Conservation (phyloP, 2,113 vertebrate species). For the Clarias gariepinus region DNA sequence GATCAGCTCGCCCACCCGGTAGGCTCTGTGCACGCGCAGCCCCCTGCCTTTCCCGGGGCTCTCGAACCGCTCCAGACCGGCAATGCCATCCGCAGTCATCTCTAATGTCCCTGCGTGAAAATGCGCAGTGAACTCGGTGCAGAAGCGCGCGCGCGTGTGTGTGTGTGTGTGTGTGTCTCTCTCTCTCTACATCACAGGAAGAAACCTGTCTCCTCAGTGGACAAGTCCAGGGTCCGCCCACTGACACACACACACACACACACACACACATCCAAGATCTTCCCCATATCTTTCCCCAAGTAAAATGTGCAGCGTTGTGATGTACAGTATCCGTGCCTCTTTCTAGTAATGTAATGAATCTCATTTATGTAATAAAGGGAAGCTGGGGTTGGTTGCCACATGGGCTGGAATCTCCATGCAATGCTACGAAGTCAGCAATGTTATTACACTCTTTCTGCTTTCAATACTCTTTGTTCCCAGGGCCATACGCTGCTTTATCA, state of each 20-base stretch:
- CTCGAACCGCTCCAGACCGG: slow-evolving; percentile 81
- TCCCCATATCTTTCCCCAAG: not conserved
- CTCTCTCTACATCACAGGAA: not conserved
- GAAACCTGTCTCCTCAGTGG: not conserved
- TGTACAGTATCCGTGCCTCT: not conserved
- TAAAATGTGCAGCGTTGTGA: not conserved
- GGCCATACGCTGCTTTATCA: too few species aligned
- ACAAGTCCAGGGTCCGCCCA: slow-evolving; percentile 10
- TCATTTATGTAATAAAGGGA: not conserved
- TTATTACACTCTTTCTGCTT: not conserved
- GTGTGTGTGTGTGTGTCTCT: too few species aligned
- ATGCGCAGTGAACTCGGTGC: not conserved
- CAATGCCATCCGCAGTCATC: slow-evolving; percentile 64
- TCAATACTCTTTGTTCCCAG: too few species aligned
- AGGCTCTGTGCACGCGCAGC: slow-evolving; percentile 77
- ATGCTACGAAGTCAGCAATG: not conserved
- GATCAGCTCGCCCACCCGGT: slow-evolving; percentile 82
- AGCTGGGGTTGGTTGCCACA: not conserved
- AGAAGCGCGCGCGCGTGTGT: not conserved
- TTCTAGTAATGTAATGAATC: not conserved
- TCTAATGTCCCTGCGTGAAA: not conserved
- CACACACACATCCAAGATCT: not conserved
- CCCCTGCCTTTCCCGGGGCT: slow-evolving; percentile 88
- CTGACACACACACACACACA: slow-evolving; percentile 7
- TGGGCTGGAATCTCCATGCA: not conserved